Conservation (phyloP, 30 jellyfish, hydroid and myxozoan genomes). For the Catostylus mosaicus region DNA sequence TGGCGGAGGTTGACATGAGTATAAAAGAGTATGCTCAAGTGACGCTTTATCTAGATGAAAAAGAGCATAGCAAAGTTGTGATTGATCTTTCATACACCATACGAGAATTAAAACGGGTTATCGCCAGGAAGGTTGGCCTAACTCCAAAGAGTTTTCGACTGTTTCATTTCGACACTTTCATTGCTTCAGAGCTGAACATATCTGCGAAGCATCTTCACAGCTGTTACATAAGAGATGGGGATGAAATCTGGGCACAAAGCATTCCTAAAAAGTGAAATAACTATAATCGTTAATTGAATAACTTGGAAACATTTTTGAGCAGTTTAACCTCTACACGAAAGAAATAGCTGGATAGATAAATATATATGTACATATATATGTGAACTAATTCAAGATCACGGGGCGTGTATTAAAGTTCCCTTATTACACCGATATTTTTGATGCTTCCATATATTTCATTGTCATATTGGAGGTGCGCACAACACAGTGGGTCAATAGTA, state of each 20-base stretch:
- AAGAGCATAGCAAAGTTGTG: slow-evolving; percentile 25
- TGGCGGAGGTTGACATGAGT: slow-evolving; percentile 87
- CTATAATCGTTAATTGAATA: too few species aligned
- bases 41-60: slow-evolving; percentile 1
- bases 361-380: too few species aligned
- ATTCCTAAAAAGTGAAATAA: not conserved
- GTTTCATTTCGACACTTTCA: slow-evolving; percentile 9
- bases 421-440: too few species aligned
- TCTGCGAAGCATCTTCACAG: slow-evolving; percentile 14
- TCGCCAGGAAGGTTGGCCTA: slow-evolving; percentile 42
- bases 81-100: slow-evolving; percentile 41
- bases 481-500: too few species aligned
- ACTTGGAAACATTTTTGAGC: too few species aligned
- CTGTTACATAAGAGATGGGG: slow-evolving; percentile 63
- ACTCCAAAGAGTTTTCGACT: slow-evolving; percentile 41
- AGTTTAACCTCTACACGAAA: too few species aligned
- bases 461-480: too few species aligned
- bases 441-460: too few species aligned
- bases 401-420: too few species aligned
- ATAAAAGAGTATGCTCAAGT: slow-evolving; percentile 21
- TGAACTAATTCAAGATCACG: too few species aligned
- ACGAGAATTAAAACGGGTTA: slow-evolving; percentile 2
- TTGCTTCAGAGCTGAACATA: slow-evolving; percentile 11
- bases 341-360: too few species aligned
- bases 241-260: slow-evolving; percentile 29